Conservation (phyloP, 2,797 vertebrate species). For the Typhlichthys subterraneus region DNA sequence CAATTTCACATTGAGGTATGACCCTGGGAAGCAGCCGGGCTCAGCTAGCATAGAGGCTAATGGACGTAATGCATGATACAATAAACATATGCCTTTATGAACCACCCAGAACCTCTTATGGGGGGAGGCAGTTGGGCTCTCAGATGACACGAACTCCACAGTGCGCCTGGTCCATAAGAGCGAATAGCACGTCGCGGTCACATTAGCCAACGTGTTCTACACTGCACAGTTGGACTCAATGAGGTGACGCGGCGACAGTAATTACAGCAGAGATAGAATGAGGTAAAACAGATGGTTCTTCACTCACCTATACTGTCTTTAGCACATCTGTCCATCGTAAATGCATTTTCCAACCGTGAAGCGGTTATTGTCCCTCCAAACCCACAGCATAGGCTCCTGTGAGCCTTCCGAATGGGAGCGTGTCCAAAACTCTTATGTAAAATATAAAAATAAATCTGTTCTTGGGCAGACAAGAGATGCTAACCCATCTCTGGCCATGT, state of each 20-base stretch:
- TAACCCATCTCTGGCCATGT: constrained; percentile 56
- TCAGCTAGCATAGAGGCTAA: constrained; percentile 61
- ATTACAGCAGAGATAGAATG: constrained; percentile 58
- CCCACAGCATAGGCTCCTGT: constrained; percentile 11
- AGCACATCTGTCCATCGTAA: constrained; percentile 32
- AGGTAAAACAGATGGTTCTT: constrained; percentile 55
- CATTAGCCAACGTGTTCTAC: constrained; percentile 69
- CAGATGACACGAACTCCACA: constrained; percentile 71
- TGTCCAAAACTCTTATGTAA: constrained; percentile 26
- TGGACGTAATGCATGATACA: constrained; percentile 68
- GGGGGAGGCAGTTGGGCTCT: constrained; percentile 54
- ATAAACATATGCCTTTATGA: constrained; percentile 73
- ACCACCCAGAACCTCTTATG: constrained; percentile 65
- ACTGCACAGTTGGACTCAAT: constrained; percentile 59
- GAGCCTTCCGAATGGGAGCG: constrained; percentile 34
- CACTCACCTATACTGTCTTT: constrained; percentile 62
- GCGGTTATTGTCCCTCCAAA: constrained; percentile 1
- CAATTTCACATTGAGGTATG: constrained; percentile 69
- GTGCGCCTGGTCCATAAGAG: constrained; percentile 61
- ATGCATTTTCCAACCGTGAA: constrained; percentile 7
- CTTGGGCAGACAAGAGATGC: constrained; percentile 57
- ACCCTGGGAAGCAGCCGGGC: constrained; percentile 59
- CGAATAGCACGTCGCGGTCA: constrained; percentile 66
- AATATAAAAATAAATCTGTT: constrained; percentile 60
- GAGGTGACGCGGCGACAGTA: constrained; percentile 60